Evolutionary conservation across 2,113 vertebrate species (phyloP).

Genomic region (Galemys pyrenaicus): DNA sequence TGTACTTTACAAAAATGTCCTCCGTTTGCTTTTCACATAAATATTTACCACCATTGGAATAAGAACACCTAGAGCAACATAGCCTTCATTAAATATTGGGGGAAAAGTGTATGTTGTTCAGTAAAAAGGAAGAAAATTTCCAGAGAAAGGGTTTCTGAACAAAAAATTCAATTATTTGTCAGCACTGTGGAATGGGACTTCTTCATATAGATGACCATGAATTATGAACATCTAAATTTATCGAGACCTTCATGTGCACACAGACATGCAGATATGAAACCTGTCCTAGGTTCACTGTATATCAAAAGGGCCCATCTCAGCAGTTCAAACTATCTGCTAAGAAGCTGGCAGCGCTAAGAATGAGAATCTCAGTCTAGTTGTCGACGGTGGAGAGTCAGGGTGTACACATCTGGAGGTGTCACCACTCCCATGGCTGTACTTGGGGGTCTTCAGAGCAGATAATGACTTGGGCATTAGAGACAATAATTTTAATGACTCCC

Average conservation of each 20-base stretch:
- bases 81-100: background rate
- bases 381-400: background rate
- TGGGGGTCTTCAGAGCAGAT: background rate
- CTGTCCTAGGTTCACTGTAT: constrained; percentile 69
- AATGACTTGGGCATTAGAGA: background rate
- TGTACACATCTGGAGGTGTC: background rate
- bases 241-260: constrained; percentile 60
- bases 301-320: constrained; percentile 65
- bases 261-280: constrained; percentile 65
- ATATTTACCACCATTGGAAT: background rate
- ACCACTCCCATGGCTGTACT: background rate
- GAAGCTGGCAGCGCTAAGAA: constrained; percentile 53
- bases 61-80: constrained; percentile 15
- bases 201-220: constrained; percentile 66
- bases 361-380: constrained; percentile 59
- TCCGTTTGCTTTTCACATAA: background rate
- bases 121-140: background rate
- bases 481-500: background rate
- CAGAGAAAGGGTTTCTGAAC: background rate
- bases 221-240: constrained; percentile 68
- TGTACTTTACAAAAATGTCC: background rate
- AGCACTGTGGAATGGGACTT: constrained; percentile 24
- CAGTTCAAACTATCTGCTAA: constrained; percentile 62
- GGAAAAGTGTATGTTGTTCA: background rate
- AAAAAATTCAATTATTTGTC: constrained; percentile 25